These are phyloP conservation scores for Bilobella aurantiaca DNA, from an alignment of 1,140 invertebrate species.

Conservation along the genomic window DNA sequence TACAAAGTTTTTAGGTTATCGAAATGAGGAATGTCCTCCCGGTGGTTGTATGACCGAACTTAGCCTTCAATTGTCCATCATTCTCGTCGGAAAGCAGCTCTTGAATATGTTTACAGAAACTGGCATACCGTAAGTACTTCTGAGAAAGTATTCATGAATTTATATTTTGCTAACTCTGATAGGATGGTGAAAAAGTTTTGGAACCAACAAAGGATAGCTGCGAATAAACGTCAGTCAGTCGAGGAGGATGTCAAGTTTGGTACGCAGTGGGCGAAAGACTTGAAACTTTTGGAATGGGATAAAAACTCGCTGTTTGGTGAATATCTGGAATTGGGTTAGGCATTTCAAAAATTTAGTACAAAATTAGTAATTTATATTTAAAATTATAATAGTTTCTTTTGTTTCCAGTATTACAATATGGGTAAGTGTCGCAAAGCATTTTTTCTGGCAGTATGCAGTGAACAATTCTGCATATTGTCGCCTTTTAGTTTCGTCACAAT, in stretches of 20 bases:
- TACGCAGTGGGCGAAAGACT: slow-evolving; percentile 81
- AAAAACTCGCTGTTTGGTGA: slow-evolving; percentile 56
- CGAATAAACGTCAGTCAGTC: slow-evolving; percentile 42
- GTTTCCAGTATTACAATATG: slow-evolving; percentile 24
- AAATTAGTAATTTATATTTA: neutral
- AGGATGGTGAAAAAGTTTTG: slow-evolving; percentile 59
- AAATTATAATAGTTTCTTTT: neutral
- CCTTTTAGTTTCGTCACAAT: slow-evolving; percentile 85
- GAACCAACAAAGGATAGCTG: slow-evolving; percentile 53
- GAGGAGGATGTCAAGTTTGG: slow-evolving; percentile 37
- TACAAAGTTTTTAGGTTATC: slow-evolving; percentile 48
- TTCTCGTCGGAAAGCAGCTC: slow-evolving; percentile 61
- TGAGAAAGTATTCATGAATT: no score
- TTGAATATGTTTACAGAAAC: slow-evolving; percentile 53
- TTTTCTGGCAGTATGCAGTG: no score
- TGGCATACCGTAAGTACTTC: slow-evolving; percentile 49
- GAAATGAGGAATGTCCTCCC: slow-evolving; percentile 47
- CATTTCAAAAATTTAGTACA: slow-evolving; percentile 35
- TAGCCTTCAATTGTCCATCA: slow-evolving; percentile 55
- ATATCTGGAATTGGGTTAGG: slow-evolving; percentile 38
- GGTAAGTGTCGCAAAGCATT: neutral
- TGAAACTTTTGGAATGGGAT: slow-evolving; percentile 76
- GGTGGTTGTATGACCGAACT: slow-evolving; percentile 56
- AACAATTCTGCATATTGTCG: no score
- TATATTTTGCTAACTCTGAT: no score